Base-by-base conservation (phyloP, 1,140 invertebrate species). In the Ceratosolen fusciceps region DNA sequence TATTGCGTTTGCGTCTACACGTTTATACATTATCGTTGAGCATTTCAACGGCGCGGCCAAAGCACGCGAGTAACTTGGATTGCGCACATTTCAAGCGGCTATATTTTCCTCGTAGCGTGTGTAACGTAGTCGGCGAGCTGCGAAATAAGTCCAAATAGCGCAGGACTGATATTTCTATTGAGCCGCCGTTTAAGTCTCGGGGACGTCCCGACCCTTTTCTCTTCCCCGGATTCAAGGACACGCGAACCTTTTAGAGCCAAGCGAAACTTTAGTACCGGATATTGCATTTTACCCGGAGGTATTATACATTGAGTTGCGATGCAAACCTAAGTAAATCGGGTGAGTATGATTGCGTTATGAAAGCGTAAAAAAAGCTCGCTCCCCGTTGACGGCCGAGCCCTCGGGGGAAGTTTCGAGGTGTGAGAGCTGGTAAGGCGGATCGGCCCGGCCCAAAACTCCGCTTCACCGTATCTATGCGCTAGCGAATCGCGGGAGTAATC, bases 401-500 rank as follows among this genome's bases (percentile, higher is more conserved):
- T 49, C 37, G 60, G 60, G 58, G 74, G 72, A 74, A 70, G 67
- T 29, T 72, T 34, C 12, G 70, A 47, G 43, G 7, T 4, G 75
- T n/a, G n/a, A n/a, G n/a, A 58, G 80, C 74, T 82, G 54, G 49
- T 58, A 21, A 52, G 54, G 10, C 56, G 79, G 83, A 86, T 87
- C 85, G 85, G 85, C 82, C 81, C 86, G 87, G 84, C 83, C 86
- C 86, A 86, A 71, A 80, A 37, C 31, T 56, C 71, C 31, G 39
- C 31, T 31, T 34, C 47, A 49, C 52, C 52, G 21, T 74, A 47
- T 58, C 29, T 65, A 49, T 71, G 54, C 21, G 29, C 19, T 9
- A 67, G 26, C 67, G 49, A 58, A 56, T 37, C 52, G 67, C 65
- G 47, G 68, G 68, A 81, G 84, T 58, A 85, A 88, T 88, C 87